These are phyloP conservation scores for Muscina levida DNA, from an alignment of 2,888 invertebrate genomes.

Conservation along the genomic window DNA sequence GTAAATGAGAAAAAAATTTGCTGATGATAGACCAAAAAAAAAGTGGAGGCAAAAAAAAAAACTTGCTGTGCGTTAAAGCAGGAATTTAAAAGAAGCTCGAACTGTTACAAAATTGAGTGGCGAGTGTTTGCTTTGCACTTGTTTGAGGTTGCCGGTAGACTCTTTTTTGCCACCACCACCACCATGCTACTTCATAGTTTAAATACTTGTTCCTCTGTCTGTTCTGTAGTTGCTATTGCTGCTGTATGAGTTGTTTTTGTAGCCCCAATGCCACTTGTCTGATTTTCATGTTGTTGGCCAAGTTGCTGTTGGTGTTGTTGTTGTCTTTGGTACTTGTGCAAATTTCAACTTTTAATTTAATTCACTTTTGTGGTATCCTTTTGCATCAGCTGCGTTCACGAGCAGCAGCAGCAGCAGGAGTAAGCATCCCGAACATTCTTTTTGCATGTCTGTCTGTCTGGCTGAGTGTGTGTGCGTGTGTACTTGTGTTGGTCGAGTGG, in stretches of 20 bases:
- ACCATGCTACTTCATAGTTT: not conserved
- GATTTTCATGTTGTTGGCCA: not conserved
- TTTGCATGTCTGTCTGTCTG: not conserved
- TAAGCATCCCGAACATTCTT: too few relatives aligned
- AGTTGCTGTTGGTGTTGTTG: not conserved
- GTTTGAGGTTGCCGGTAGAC: not conserved
- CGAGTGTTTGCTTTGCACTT: conserved; percentile 55
- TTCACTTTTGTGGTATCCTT: conserved; percentile 48
- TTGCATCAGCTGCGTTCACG: too few relatives aligned
- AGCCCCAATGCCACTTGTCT: conserved; percentile 12
- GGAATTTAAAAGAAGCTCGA: not conserved
- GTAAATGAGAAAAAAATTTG: conserved; percentile 32
- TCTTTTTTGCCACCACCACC: conserved; percentile 2
- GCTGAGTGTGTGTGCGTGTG: not conserved
- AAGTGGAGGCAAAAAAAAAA: not conserved
- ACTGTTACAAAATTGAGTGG: conserved; percentile 41
- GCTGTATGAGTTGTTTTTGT: conserved; percentile 10
- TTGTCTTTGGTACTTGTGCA: conserved; percentile 7
- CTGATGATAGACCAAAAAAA: not conserved
- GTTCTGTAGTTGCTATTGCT: not conserved
- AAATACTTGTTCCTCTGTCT: not conserved
- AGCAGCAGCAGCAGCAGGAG: too few relatives aligned
- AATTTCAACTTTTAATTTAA: conserved; percentile 54
- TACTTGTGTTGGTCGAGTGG: not conserved
- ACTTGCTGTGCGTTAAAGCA: not conserved